Conservation (phyloP, 2,888 invertebrate species). For the Aphidoletes aphidimyza region DNA sequence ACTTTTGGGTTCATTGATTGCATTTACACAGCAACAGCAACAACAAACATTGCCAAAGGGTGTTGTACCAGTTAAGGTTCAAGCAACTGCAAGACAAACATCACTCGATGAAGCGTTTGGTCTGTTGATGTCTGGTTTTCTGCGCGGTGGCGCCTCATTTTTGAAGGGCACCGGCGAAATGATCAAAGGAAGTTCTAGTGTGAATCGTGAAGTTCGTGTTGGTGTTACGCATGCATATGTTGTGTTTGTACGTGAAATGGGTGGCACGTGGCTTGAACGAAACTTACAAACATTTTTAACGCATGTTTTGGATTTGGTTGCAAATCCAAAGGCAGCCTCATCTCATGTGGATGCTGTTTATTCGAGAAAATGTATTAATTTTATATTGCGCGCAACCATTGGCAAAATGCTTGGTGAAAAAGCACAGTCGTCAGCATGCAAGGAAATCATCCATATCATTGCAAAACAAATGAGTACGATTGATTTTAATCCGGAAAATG, state of each 20-base stretch:
- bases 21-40: conserved; percentile 81
- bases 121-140: conserved; percentile 91
- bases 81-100: conserved; percentile 67
- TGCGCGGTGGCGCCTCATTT: conserved; percentile 93
- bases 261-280: conserved; percentile 93
- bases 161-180: conserved; percentile 94
- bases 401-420: conserved; percentile 97
- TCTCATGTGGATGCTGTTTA: conserved; percentile 98
- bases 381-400: conserved; percentile 89
- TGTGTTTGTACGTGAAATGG: conserved; percentile 92
- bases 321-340: conserved; percentile 94
- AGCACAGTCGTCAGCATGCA: conserved; percentile 94
- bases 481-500: conserved; percentile 91
- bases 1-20: conserved; percentile 85
- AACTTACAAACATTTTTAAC: conserved; percentile 87
- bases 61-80: conserved; percentile 59
- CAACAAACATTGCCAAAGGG: conserved; percentile 67
- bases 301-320: conserved; percentile 92
- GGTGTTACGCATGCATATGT: conserved; percentile 86
- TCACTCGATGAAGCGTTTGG: conserved; percentile 92
- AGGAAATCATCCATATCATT: conserved; percentile 91
- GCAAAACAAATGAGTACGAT: conserved; percentile 95
- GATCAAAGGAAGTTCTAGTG: conserved; percentile 92
- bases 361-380: conserved; percentile 96
- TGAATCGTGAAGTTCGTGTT: conserved; percentile 95